Conservation (phyloP, 2,113 vertebrate species). For the Motacilla tschutschensis region DNA sequence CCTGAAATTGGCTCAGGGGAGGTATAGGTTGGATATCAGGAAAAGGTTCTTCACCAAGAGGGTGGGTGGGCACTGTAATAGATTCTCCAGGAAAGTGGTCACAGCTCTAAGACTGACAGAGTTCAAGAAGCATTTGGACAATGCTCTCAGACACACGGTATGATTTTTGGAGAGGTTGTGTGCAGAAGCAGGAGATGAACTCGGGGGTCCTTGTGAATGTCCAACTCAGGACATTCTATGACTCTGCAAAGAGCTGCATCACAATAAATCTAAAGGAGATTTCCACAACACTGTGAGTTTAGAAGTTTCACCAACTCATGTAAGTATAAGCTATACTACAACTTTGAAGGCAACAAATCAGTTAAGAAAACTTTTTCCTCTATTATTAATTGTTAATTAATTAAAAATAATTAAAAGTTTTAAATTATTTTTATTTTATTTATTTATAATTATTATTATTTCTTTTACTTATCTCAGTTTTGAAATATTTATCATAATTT, state of each 20-base stretch:
- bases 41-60: not conserved
- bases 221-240: not conserved
- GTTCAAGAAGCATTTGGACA: not conserved
- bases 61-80: fast-evolving
- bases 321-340: not conserved
- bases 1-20: not conserved
- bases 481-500: not conserved
- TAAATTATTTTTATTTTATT: not conserved
- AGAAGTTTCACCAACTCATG: not conserved
- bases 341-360: not conserved
- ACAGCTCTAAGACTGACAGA: not conserved
- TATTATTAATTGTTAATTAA: not conserved
- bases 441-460: no score
- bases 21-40: not conserved
- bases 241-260: not conserved
- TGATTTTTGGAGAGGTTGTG: not conserved
- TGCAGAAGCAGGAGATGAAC: not conserved
- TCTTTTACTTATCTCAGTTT: not conserved
- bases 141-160: no score
- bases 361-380: not conserved
- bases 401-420: not conserved
- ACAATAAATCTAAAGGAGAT: not conserved
- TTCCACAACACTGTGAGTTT: not conserved
- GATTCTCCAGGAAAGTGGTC: not conserved
- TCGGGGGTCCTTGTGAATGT: not conserved